Base-by-base conservation (phyloP, 2,113 vertebrate species). In the Cebidichthys violaceus region DNA sequence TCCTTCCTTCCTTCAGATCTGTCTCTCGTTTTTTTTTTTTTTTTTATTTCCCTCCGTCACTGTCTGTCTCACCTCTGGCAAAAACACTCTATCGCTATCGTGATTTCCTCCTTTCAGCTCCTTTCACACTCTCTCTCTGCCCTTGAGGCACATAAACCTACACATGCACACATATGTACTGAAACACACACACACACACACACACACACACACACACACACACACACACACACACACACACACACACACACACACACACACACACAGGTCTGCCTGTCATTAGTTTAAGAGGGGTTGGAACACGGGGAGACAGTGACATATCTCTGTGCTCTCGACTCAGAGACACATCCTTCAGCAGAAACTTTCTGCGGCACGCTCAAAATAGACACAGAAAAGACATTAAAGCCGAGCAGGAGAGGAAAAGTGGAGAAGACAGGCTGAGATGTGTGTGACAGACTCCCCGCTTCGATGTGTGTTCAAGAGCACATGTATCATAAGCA, bases 311-410 rank as follows among this genome's bases (percentile, higher is more conserved):
- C 91, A 90, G 86, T 94, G 92, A 94, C 86, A 90, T 85, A 94
- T 94, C 78, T 86, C 88, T 87, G 67, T 86, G 83, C 84, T 88
- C 89, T 79, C 79, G 86, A 83, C 89, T 89, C 91, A 82, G 88
- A 89, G 88, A 88, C 91, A 92, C 91, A 93, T 93, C 89, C 88
- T 89, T 94, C 90, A 94, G 82, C 82, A 81, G 86, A 90, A 91
- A 92, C 85, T 89, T 93, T 94, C 86, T 86, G 81, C 79, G 37
- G 78, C 69, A 50, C 0, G 69, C 92, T 91, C 88, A 85, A 90
- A 94, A 94, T 93, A 94, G 94, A 90, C 84, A 90, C 79, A 81
- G 91, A 90, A 85, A 91, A 90, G 89, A 92, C 90, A 94, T 94
- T 91, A 93, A 89, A 91, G 89, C 86, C 3, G 72, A 80, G 83